Percentiles rank a stretch among this genome's conserved stretches.
These are phyloP conservation scores for Andrena fulva DNA, from an alignment of 2,888 invertebrate species.

Conservation along the genomic window DNA sequence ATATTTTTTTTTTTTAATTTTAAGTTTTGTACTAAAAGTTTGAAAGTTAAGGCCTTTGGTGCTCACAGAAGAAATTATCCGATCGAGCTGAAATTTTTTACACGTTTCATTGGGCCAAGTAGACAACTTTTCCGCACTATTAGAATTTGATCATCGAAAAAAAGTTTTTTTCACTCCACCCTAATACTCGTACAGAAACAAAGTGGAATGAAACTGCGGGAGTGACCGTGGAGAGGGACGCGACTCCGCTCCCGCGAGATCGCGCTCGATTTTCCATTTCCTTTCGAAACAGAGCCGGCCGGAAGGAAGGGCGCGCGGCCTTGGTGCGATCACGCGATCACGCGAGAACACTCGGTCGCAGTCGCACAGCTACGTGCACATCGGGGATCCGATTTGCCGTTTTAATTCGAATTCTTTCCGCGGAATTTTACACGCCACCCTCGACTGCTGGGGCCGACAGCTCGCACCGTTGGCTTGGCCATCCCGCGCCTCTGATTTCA, in stretches of 20 bases:
- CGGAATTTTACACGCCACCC: constrained; percentile 49
- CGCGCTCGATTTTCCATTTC: constrained; percentile 26
- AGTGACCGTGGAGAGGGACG: constrained; percentile 18
- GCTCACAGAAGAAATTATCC: too few relatives aligned
- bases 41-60: too few relatives aligned
- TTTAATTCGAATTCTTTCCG: constrained; percentile 53
- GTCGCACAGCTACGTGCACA: not conserved
- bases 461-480: not conserved
- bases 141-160: too few relatives aligned
- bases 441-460: not conserved
- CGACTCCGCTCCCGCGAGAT: not conserved
- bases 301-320: not conserved
- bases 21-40: too few relatives aligned
- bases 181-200: constrained; percentile 10
- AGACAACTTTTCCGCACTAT: too few relatives aligned
- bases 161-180: too few relatives aligned
- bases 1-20: too few relatives aligned
- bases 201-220: constrained; percentile 42
- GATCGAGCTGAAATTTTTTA: too few relatives aligned
- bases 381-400: constrained; percentile 23
- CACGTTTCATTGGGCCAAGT: too few relatives aligned
- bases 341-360: not conserved
- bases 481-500: constrained; percentile 28
- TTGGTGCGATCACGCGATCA: not conserved
- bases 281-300: not conserved